Percentiles rank a stretch among this genome's conserved stretches.
Conservation (phyloP, 1,140 invertebrate species). For the Saccostrea glomerata region DNA sequence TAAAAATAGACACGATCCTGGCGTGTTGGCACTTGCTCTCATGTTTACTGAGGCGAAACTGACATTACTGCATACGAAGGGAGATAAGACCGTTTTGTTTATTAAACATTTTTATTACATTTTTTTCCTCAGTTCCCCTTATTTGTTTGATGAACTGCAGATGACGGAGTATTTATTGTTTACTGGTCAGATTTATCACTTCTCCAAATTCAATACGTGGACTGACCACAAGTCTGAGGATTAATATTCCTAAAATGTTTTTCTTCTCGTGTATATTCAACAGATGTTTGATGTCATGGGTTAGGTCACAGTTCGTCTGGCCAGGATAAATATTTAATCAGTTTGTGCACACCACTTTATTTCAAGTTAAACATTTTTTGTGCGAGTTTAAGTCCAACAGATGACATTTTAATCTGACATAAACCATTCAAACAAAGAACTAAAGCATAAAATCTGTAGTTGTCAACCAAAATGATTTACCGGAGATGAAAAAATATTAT, state of each 20-base stretch:
- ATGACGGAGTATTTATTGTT: too few relatives aligned
- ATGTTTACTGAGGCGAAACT: background rate
- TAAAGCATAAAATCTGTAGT: too few relatives aligned
- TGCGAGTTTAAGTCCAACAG: background rate
- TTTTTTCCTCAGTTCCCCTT: background rate
- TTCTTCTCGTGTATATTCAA: background rate
- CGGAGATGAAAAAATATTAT: too few relatives aligned
- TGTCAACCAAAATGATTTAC: too few relatives aligned
- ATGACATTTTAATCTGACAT: too few relatives aligned
- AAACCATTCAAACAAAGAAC: too few relatives aligned
- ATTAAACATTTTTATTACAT: background rate
- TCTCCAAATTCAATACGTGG: too few relatives aligned
- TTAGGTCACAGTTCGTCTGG: background rate
- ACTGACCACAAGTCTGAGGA: too few relatives aligned
- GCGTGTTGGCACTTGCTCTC: slow-evolving; percentile 19
- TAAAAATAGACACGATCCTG: background rate
- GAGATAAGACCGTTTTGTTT: background rate
- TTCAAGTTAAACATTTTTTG: background rate
- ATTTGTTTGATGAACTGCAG: too few relatives aligned
- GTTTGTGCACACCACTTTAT: background rate
- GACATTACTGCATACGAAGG: background rate
- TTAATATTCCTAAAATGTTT: too few relatives aligned
- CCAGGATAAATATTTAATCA: slow-evolving; percentile 5
- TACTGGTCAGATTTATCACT: too few relatives aligned
- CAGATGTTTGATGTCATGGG: background rate